Evolutionary conservation across 2,113 vertebrate species (phyloP).

Genomic region (Pachyramphus minor): DNA sequence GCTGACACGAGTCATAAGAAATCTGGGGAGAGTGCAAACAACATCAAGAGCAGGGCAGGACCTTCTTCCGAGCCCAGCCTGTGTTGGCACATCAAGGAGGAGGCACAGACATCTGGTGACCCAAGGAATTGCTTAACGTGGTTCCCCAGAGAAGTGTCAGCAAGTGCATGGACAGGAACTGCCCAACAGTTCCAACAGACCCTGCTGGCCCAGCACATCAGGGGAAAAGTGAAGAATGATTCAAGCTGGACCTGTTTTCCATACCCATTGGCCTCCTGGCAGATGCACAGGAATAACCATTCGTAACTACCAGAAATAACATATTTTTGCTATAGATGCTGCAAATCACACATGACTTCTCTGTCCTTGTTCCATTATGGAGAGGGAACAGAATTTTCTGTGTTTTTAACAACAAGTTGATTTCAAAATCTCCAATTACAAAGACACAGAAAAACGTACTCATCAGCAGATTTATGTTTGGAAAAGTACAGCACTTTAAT

Average conservation of each 20-base stretch:
- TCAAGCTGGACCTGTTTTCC: not conserved
- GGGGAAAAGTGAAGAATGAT: not conserved
- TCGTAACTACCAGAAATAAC: not conserved
- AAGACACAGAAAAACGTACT: not conserved
- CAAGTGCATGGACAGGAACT: not conserved
- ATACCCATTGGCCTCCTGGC: fast-evolving
- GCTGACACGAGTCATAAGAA: not conserved
- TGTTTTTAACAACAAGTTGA: not conserved
- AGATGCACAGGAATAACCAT: not conserved
- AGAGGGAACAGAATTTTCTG: not conserved
- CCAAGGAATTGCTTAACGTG: not conserved
- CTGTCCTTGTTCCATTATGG: not conserved
- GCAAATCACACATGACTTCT: not conserved
- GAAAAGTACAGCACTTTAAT: not conserved
- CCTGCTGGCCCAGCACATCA: not conserved
- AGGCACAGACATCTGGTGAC: not conserved
- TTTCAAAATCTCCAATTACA: not conserved
- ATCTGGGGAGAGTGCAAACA: not conserved
- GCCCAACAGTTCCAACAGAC: not conserved
- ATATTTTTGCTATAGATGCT: not conserved
- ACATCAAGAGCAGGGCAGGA: not conserved
- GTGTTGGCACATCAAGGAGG: not conserved
- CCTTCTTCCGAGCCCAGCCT: not conserved
- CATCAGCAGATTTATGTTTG: not conserved
- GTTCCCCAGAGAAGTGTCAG: not conserved